A percentile compares a stretch with the other conserved stretches of the same genome.
Evolutionary conservation across 53 echinoderm and acorn worm species (phyloP).

Genomic region (Crossaster papposus): DNA sequence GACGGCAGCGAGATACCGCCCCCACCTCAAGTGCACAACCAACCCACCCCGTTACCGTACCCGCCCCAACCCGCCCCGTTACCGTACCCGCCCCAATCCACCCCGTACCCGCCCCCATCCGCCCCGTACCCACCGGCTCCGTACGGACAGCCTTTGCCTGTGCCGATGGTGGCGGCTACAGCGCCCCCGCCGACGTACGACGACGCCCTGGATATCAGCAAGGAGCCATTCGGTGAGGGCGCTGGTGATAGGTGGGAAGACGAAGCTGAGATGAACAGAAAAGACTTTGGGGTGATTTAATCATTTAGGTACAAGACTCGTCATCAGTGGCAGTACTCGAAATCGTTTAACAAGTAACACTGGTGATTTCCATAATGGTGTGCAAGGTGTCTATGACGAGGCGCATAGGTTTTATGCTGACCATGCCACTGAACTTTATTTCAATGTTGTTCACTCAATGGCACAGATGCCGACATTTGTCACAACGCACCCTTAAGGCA

Average conservation of each 20-base stretch:
- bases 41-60: neutral
- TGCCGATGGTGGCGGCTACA: neutral
- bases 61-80: neutral
- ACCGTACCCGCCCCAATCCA: too few relatives aligned
- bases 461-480: too few relatives aligned
- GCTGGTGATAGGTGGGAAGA: constrained; percentile 29
- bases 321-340: neutral
- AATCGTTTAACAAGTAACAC: too few relatives aligned
- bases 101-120: too few relatives aligned
- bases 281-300: constrained; percentile 50
- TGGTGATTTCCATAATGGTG: too few relatives aligned
- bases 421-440: too few relatives aligned
- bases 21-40: neutral
- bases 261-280: neutral
- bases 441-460: too few relatives aligned
- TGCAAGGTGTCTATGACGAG: too few relatives aligned
- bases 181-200: constrained; percentile 50
- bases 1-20: neutral
- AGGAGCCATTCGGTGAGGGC: constrained; percentile 16
- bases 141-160: neutral
- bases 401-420: too few relatives aligned
- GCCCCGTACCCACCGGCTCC: too few relatives aligned
- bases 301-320: neutral
- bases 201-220: constrained; percentile 32
- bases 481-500: too few relatives aligned